A percentile compares a stretch with the other conserved stretches of the same genome.
These are phyloP conservation scores for Choloepus didactylus DNA, from an alignment of 2,797 vertebrate species.

Conservation along the genomic window DNA sequence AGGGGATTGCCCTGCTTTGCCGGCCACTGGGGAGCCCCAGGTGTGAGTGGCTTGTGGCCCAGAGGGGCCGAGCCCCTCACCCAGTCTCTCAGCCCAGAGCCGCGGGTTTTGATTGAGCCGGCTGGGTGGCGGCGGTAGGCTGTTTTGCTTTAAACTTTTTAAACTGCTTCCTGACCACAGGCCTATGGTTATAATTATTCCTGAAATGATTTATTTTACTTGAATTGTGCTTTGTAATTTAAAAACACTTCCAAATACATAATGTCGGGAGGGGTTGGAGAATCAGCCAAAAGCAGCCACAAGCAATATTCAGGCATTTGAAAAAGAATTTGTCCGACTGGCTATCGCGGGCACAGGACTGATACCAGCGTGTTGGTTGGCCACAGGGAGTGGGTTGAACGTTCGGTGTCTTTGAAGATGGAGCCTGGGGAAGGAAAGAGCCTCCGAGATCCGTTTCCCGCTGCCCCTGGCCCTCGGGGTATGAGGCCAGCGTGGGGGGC, in stretches of 20 bases:
- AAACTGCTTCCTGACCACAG: neutral
- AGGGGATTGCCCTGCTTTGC: too few relatives aligned
- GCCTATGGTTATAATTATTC: neutral
- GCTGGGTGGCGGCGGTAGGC: neutral
- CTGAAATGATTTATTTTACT: neutral
- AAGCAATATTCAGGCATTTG: fast-evolving
- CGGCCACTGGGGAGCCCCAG: fast-evolving
- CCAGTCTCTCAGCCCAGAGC: too few relatives aligned
- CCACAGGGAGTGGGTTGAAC: fast-evolving
- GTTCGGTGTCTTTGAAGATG: fast-evolving
- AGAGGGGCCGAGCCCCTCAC: fast-evolving
- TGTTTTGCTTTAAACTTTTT: fast-evolving
- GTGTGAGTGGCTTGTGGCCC: fast-evolving
- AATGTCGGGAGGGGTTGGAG: too few relatives aligned
- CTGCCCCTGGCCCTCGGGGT: fast-evolving
- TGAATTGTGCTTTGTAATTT: neutral
- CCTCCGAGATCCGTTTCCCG: fast-evolving
- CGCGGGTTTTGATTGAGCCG: fast-evolving
- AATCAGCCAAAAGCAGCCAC: neutral
- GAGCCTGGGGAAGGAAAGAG: neutral
- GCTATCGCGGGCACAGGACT: neutral
- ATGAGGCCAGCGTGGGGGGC: fast-evolving
- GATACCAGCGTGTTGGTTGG: fast-evolving
- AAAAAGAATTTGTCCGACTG: too few relatives aligned
- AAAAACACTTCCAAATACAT: neutral